Conservation (phyloP, 1,140 invertebrate species). For the Nasonia longicornis region DNA sequence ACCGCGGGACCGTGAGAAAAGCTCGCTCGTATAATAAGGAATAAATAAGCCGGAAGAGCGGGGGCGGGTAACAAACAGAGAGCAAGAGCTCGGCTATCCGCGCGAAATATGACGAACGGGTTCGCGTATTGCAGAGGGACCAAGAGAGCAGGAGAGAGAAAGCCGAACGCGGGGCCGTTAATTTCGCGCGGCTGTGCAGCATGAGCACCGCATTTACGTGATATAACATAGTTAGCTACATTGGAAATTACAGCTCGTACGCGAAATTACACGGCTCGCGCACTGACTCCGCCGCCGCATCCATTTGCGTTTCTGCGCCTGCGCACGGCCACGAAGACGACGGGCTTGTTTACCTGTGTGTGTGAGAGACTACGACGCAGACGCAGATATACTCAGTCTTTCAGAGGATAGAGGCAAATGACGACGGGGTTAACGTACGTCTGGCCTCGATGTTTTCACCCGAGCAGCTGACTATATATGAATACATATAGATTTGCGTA, state of each 20-base stretch:
- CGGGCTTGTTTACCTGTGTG: neutral
- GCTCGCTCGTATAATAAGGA: slow-evolving; percentile 6
- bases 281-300: slow-evolving; percentile 8
- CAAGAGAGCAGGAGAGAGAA: neutral
- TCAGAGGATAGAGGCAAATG: too few species aligned
- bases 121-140: neutral
- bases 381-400: neutral
- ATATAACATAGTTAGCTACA: slow-evolving; percentile 57
- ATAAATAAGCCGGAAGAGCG: slow-evolving; percentile 25
- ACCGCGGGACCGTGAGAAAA: slow-evolving; percentile 29
- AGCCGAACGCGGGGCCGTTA: slow-evolving; percentile 41
- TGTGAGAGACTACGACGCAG: neutral
- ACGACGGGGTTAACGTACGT: neutral
- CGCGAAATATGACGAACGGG: slow-evolving; percentile 27
- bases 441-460: slow-evolving; percentile 9
- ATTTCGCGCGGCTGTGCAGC: slow-evolving; percentile 47
- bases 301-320: slow-evolving; percentile 49
- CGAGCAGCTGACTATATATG: neutral
- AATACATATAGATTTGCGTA: slow-evolving; percentile 19
- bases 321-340: neutral
- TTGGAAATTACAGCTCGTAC: slow-evolving; percentile 58
- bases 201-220: slow-evolving; percentile 46
- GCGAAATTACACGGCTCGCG: slow-evolving; percentile 53
- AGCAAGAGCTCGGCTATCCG: neutral
- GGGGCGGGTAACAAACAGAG: neutral